Percentiles rank a stretch among this genome's conserved stretches.
phyloP scores from a whole-genome alignment of 2,888 invertebrate species.

The Drosophila rubida region DNA sequence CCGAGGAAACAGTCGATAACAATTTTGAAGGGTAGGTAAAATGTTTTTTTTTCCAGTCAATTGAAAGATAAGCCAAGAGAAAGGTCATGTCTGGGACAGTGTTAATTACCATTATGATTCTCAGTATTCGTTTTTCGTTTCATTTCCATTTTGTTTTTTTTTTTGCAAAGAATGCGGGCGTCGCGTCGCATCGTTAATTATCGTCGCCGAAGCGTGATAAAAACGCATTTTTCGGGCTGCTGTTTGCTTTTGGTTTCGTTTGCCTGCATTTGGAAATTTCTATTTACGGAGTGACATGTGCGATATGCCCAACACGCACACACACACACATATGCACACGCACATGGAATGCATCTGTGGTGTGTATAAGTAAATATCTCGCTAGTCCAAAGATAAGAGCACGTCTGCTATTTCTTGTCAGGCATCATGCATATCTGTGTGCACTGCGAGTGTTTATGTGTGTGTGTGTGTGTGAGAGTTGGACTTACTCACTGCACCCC shows the following conservation, averaged over 20 bases:
- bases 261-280: slow-evolving; percentile 68
- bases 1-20: slow-evolving; percentile 23
- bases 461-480: slow-evolving; percentile 27
- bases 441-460: slow-evolving; percentile 13
- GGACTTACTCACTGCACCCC: slow-evolving; percentile 28
- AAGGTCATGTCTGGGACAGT: slow-evolving; percentile 41
- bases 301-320: slow-evolving; percentile 43
- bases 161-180: slow-evolving; percentile 51
- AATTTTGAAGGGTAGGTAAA: slow-evolving; percentile 6
- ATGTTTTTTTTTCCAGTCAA: slow-evolving; percentile 18
- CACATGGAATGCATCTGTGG: slow-evolving; percentile 1
- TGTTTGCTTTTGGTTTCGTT: slow-evolving; percentile 13
- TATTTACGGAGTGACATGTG: slow-evolving; percentile 65
- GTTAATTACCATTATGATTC: slow-evolving; percentile 28
- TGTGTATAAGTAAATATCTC: slow-evolving; percentile 31
- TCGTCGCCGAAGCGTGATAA: slow-evolving; percentile 51
- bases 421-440: slow-evolving; percentile 8
- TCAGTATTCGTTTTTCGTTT: background rate
- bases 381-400: slow-evolving; percentile 49
- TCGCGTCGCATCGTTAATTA: slow-evolving; percentile 44
- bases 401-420: slow-evolving; percentile 31
- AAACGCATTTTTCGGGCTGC: slow-evolving; percentile 45
- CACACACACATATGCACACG: background rate
- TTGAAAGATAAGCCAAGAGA: slow-evolving; percentile 21
- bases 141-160: background rate